Conservation (phyloP, 2,113 vertebrate species). For the Mesembrinibis cayennensis region DNA sequence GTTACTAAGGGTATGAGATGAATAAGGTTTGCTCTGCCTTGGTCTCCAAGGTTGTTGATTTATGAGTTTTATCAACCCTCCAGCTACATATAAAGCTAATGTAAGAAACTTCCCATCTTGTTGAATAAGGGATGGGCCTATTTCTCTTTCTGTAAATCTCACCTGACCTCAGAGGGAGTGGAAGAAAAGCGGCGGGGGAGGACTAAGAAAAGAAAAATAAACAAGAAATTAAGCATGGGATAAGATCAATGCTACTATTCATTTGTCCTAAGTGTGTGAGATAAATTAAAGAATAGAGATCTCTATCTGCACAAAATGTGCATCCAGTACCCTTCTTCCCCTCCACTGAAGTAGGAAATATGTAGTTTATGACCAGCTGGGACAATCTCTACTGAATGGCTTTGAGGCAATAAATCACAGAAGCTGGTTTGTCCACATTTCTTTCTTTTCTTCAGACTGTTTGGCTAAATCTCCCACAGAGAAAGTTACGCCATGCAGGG, state of each 20-base stretch:
- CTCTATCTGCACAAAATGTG: constrained; percentile 47
- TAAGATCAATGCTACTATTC: constrained; percentile 58
- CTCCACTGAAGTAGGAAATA: constrained; percentile 63
- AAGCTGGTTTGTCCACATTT: constrained; percentile 82
- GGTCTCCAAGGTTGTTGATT: not conserved
- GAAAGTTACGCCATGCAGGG: constrained; percentile 69
- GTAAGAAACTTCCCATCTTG: not conserved
- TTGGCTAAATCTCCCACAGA: constrained; percentile 75
- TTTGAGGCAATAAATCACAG: constrained; percentile 70
- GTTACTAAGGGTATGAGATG: not conserved
- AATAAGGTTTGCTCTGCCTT: not conserved
- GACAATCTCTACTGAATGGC: constrained; percentile 70
- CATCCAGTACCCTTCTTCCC: constrained; percentile 46
- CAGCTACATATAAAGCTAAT: not conserved
- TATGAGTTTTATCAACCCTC: not conserved
- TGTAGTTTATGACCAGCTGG: constrained; percentile 57
- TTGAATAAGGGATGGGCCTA: not conserved
- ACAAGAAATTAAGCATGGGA: constrained; percentile 52
- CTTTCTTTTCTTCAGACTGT: constrained; percentile 72
- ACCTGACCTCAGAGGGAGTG: not conserved
- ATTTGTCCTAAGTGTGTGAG: constrained; percentile 49
- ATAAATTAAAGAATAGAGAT: constrained; percentile 67
- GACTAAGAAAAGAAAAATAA: not conserved
- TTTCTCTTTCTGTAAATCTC: not conserved
- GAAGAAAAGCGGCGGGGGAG: accelerated